A percentile compares a stretch with the other conserved stretches of the same genome.
phyloP scores from a whole-genome alignment of 1,140 invertebrate species.

The Camponotus pennsylvanicus region DNA sequence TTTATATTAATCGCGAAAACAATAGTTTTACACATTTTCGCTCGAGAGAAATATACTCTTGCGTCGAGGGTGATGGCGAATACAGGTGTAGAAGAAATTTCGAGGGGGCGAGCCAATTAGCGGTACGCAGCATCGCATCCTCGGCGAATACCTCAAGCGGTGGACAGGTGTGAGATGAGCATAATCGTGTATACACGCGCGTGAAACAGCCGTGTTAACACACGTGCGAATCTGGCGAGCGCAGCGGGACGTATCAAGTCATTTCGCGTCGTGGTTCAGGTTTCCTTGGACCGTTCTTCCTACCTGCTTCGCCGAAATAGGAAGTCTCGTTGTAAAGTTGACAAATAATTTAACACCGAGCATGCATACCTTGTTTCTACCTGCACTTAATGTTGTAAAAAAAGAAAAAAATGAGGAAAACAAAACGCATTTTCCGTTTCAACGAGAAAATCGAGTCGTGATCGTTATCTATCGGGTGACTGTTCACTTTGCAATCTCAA shows the following conservation, averaged over 20 bases:
- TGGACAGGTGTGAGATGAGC: slow-evolving; percentile 65
- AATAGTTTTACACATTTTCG: background rate
- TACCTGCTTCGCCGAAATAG: slow-evolving; percentile 10
- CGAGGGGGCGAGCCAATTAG: slow-evolving; percentile 79
- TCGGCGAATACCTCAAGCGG: slow-evolving; percentile 7
- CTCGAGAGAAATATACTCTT: background rate
- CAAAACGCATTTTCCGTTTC: slow-evolving; percentile 49
- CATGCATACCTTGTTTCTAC: background rate
- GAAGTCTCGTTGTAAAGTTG: slow-evolving; percentile 4
- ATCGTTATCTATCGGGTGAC: slow-evolving; percentile 42
- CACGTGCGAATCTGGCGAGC: slow-evolving; percentile 57
- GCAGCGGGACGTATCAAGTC: slow-evolving; percentile 63
- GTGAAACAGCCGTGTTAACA: slow-evolving; percentile 70
- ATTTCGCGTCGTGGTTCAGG: slow-evolving; percentile 34
- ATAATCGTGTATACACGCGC: slow-evolving; percentile 49
- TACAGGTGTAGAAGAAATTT: slow-evolving; percentile 74
- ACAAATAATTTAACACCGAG: slow-evolving; percentile 10
- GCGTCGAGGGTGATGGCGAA: slow-evolving; percentile 20
- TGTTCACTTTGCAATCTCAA: slow-evolving; percentile 21
- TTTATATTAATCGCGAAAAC: slow-evolving; percentile 21
- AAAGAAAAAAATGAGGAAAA: background rate
- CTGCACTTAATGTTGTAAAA: background rate
- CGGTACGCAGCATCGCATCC: slow-evolving; percentile 62
- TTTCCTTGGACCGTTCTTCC: slow-evolving; percentile 42
- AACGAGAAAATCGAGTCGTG: background rate